These are phyloP conservation scores for Fundulus diaphanus DNA, from an alignment of 2,797 vertebrate species.

Conservation along the genomic window DNA sequence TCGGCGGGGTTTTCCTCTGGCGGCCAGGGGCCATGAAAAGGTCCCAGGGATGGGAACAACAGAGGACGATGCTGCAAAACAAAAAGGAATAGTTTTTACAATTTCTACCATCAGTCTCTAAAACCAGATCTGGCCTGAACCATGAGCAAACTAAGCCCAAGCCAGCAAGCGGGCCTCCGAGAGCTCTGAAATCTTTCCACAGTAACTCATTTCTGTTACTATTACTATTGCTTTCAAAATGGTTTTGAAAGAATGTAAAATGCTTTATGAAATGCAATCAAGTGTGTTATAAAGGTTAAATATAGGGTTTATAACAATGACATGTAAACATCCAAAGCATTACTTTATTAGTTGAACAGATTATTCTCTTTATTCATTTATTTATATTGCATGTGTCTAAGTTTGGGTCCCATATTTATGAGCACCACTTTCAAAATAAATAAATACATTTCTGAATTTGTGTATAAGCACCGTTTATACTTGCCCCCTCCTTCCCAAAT, in stretches of 20 bases:
- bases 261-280: background rate
- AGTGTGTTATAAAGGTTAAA: background rate
- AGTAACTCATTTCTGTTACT: background rate
- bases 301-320: background rate
- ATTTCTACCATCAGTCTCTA: background rate
- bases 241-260: no score
- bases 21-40: constrained; percentile 93
- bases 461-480: background rate
- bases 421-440: no score
- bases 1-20: constrained; percentile 92
- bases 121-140: background rate
- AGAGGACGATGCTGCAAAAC: constrained; percentile 82
- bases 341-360: background rate
- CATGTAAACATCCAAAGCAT: background rate
- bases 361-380: background rate
- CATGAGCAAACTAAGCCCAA: background rate
- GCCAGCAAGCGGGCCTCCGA: background rate
- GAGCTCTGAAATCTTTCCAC: background rate
- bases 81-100: background rate
- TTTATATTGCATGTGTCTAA: background rate
- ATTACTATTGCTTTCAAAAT: no score
- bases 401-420: no score
- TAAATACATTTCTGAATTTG: background rate
- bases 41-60: constrained; percentile 95
- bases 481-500: no score